Percentiles rank a stretch among this genome's conserved stretches.
phyloP scores from a whole-genome alignment of 2,888 invertebrate species.

The Fissipunctia ypsillon region DNA sequence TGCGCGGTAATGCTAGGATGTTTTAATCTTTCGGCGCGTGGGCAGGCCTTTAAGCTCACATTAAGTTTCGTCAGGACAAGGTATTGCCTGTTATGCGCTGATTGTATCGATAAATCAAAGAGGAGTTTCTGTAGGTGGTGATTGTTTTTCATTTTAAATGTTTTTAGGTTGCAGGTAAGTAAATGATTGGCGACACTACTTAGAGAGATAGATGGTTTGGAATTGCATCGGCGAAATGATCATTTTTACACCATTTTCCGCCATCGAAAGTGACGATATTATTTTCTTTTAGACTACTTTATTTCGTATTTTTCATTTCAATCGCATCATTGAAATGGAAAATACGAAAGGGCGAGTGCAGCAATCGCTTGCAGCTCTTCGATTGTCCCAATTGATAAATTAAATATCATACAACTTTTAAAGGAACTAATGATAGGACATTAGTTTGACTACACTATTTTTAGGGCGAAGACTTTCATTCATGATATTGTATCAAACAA shows the following conservation, averaged over 20 bases:
- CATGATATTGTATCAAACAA: neutral
- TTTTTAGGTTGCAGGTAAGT: too few species aligned
- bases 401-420: neutral
- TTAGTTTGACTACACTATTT: neutral
- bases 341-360: neutral
- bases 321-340: too few species aligned
- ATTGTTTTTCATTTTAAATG: neutral
- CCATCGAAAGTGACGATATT: neutral
- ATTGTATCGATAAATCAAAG: slow-evolving; percentile 52
- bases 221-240: neutral
- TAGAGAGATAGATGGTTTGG: too few species aligned
- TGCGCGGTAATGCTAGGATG: slow-evolving; percentile 68
- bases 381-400: neutral
- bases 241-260: neutral
- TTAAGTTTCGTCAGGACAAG: slow-evolving; percentile 62
- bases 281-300: neutral
- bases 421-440: neutral
- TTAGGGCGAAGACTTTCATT: neutral
- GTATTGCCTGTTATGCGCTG: slow-evolving; percentile 52
- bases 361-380: neutral
- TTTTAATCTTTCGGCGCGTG: slow-evolving; percentile 72
- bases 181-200: neutral
- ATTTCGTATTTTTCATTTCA: neutral
- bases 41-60: slow-evolving; percentile 66
- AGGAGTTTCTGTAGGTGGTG: neutral